Evolutionary conservation across 2,113 vertebrate genomes (phyloP).

Genomic region (Semnopithecus entellus): DNA sequence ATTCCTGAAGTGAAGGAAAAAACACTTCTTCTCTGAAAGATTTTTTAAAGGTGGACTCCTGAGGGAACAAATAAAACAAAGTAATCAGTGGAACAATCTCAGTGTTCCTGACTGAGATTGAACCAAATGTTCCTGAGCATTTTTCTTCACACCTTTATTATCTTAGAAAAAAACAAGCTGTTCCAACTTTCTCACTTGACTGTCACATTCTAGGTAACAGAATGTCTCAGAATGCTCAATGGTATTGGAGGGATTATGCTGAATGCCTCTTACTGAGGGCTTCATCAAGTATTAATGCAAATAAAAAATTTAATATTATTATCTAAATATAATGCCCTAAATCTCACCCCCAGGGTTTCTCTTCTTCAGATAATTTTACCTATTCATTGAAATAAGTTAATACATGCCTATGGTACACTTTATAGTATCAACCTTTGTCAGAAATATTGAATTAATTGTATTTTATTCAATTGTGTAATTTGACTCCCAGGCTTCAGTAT

Average conservation of each 20-base stretch:
- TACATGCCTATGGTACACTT: neutral
- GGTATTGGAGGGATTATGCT: neutral
- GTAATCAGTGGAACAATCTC: neutral
- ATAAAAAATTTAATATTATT: neutral
- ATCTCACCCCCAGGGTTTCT: neutral
- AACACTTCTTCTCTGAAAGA: neutral
- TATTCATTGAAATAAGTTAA: neutral
- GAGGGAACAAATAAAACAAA: slow-evolving; percentile 20
- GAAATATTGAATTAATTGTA: neutral
- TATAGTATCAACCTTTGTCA: neutral
- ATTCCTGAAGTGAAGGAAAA: neutral
- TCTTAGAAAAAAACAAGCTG: neutral
- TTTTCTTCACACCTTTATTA: neutral
- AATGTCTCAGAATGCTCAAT: neutral
- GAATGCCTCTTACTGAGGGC: neutral
- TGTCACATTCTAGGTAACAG: neutral
- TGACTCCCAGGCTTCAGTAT: neutral
- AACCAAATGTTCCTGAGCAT: neutral
- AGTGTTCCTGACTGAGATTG: neutral
- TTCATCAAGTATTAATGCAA: neutral
- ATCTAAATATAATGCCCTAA: neutral
- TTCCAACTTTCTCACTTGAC: neutral
- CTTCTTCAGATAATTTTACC: neutral
- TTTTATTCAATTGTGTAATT: neutral
- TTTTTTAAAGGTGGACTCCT: neutral